These are phyloP conservation scores for Paradisaea rubra DNA, from an alignment of 2,113 vertebrate species.

Conservation along the genomic window DNA sequence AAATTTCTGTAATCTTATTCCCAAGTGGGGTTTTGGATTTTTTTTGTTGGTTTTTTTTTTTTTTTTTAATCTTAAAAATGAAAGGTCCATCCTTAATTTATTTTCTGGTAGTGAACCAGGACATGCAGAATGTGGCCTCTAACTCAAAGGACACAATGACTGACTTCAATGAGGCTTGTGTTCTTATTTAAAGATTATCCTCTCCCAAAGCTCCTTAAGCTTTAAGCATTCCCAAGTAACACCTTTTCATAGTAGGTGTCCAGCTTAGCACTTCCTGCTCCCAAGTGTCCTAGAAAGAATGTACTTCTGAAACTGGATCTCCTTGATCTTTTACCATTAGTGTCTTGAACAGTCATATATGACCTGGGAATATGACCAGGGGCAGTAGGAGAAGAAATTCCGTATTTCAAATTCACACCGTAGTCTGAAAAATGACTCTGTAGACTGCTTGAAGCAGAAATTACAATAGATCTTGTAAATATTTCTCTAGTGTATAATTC, in stretches of 20 bases:
- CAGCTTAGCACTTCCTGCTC: background rate
- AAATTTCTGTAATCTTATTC: background rate
- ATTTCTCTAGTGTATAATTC: constrained; percentile 72
- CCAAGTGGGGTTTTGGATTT: background rate
- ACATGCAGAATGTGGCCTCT: background rate
- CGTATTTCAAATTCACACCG: background rate
- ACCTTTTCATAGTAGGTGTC: background rate
- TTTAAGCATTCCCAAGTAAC: background rate
- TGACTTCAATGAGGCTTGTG: background rate
- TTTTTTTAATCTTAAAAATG: background rate
- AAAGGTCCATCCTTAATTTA: background rate
- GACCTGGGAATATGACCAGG: background rate
- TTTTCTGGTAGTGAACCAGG: background rate
- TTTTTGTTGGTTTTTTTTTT: background rate
- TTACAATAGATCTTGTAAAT: constrained; percentile 70
- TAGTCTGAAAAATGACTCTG: constrained; percentile 31
- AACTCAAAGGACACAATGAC: background rate
- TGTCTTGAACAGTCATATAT: background rate
- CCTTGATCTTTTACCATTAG: background rate
- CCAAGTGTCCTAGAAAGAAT: background rate
- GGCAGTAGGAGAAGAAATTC: background rate
- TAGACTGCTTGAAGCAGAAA: constrained; percentile 44
- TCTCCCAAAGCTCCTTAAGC: background rate
- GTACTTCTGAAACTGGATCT: background rate
- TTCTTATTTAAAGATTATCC: background rate